These are phyloP conservation scores for Eilema caniola DNA, from an alignment of 2,888 invertebrate species.

Conservation along the genomic window DNA sequence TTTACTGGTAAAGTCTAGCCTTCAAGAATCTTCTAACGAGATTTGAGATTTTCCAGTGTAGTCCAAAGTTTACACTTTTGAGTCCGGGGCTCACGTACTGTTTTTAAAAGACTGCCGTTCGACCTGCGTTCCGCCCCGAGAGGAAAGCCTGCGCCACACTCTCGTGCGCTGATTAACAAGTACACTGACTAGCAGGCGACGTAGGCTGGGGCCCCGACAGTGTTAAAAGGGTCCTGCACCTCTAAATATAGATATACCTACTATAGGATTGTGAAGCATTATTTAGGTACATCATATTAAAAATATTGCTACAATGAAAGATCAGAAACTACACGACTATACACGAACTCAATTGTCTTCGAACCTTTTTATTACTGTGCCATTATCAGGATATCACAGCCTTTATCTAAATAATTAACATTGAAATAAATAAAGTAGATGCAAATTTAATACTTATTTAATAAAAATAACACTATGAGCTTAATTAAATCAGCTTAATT, in stretches of 20 bases:
- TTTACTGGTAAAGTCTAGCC: too few species aligned
- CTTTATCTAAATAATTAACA: neutral
- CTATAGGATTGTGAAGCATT: neutral
- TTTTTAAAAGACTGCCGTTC: too few species aligned
- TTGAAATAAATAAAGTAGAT: conserved; percentile 4
- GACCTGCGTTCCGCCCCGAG: too few species aligned
- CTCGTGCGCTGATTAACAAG: too few species aligned
- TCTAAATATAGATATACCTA: neutral
- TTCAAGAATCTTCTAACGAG: too few species aligned
- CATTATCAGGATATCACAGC: conserved; percentile 1
- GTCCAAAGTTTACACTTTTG: too few species aligned
- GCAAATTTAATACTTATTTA: neutral
- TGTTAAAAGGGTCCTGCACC: too few species aligned
- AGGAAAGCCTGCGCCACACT: too few species aligned
- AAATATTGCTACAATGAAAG: neutral
- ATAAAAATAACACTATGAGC: conserved; percentile 1
- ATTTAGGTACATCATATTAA: neutral
- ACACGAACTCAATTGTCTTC: neutral
- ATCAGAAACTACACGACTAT: neutral
- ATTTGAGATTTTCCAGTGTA: too few species aligned
- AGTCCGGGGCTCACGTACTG: too few species aligned
- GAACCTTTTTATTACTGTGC: neutral
- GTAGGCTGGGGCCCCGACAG: too few species aligned
- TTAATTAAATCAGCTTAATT: conserved; percentile 2
- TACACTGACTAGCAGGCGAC: too few species aligned